Evolutionary conservation across 2,888 invertebrate species (phyloP).

Genomic region (Acanthopleura granulata): DNA sequence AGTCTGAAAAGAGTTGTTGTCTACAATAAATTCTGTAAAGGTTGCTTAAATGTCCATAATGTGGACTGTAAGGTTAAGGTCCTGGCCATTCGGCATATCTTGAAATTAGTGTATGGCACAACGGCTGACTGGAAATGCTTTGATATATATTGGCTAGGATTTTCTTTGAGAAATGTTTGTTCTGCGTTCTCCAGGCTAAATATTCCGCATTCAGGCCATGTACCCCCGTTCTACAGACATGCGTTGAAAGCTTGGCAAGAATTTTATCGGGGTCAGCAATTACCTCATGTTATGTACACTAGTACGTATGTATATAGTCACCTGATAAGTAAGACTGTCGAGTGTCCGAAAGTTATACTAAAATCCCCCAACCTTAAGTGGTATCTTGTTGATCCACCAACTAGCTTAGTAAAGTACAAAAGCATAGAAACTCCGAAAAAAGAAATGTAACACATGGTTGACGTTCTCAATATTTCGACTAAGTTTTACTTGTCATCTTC

Average conservation of each 20-base stretch:
- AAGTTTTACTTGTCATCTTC: too few species aligned
- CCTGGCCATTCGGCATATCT: background rate
- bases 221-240: background rate
- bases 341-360: too few species aligned
- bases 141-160: conserved; percentile 6
- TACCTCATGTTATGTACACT: background rate
- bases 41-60: background rate
- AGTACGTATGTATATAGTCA: too few species aligned
- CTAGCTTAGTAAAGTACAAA: too few species aligned
- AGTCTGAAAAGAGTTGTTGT: background rate
- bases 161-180: background rate
- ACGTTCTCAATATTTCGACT: too few species aligned
- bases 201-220: background rate
- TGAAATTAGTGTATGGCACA: conserved; percentile 4
- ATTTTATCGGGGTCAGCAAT: background rate
- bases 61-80: background rate
- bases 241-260: background rate
- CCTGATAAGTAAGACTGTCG: too few species aligned
- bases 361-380: too few species aligned
- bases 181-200: background rate
- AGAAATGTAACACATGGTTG: too few species aligned
- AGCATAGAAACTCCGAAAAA: too few species aligned
- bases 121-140: conserved; percentile 1
- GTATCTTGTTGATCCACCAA: too few species aligned
- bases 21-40: background rate